Evolutionary conservation across 1,140 invertebrate genomes (phyloP).

Genomic region (Dendrolimus punctatus): DNA sequence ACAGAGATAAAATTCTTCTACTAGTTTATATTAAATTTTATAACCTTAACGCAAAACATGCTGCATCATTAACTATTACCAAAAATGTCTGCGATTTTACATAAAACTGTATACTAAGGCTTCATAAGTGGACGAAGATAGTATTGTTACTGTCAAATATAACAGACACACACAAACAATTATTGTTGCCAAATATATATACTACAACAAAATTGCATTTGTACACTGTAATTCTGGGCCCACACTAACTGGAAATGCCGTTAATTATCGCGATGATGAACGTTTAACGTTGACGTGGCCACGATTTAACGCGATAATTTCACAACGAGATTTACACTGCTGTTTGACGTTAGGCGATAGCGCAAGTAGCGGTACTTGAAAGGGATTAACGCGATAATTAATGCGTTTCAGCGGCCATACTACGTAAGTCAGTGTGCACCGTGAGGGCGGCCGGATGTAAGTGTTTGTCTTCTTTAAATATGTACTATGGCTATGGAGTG

Average conservation of each 20-base stretch:
- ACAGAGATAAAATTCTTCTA: too few species aligned
- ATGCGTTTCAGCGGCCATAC: slow-evolving; percentile 6
- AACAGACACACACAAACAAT: too few species aligned
- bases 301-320: slow-evolving; percentile 7
- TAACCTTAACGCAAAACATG: too few species aligned
- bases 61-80: too few species aligned
- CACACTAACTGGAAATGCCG: not conserved
- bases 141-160: too few species aligned
- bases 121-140: too few species aligned
- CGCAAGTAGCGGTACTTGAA: not conserved
- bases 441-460: slow-evolving; percentile 1
- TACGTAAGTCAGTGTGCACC: slow-evolving; percentile 3
- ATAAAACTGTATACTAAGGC: too few species aligned
- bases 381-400: slow-evolving; percentile 5
- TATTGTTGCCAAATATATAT: too few species aligned
- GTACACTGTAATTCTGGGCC: not conserved
- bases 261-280: slow-evolving; percentile 3
- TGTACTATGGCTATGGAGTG: slow-evolving; percentile 8
- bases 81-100: too few species aligned
- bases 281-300: slow-evolving; percentile 1
- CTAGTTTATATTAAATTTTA: too few species aligned
- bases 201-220: too few species aligned
- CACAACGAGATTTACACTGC: slow-evolving; percentile 8
- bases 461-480: not conserved
- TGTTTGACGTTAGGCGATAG: not conserved